A percentile compares a stretch with the other conserved stretches of the same genome.
Conservation (phyloP, 2,113 vertebrate genomes). For the Sebastes fasciatus region DNA sequence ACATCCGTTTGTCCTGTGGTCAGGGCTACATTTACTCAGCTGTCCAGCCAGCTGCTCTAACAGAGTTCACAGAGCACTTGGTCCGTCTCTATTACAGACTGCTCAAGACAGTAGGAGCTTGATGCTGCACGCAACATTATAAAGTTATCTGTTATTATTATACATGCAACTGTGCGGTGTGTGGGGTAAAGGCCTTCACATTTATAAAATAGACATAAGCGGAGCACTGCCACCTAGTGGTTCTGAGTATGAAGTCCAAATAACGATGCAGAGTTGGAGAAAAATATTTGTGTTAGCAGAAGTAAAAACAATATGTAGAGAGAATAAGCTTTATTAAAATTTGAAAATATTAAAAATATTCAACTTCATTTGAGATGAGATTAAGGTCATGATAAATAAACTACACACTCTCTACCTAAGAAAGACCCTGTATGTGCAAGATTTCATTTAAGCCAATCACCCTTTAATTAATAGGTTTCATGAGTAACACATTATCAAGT, state of each 20-base stretch:
- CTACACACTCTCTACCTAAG: background rate
- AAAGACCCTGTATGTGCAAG: slow-evolving; percentile 11
- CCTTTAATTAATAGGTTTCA: background rate
- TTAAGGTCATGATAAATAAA: slow-evolving; percentile 4
- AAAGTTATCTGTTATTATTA: slow-evolving; percentile 12
- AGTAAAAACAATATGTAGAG: background rate
- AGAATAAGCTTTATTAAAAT: slow-evolving; percentile 54
- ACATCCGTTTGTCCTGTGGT: slow-evolving; percentile 52
- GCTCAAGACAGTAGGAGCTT: background rate
- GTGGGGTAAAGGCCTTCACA: background rate
- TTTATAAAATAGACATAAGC: background rate
- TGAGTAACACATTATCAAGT: slow-evolving; percentile 6
- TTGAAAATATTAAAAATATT: slow-evolving; percentile 42
- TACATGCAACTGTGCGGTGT: background rate
- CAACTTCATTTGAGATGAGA: slow-evolving; percentile 20
- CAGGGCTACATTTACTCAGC: slow-evolving; percentile 49
- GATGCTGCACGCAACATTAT: background rate
- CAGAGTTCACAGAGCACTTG: slow-evolving; percentile 11
- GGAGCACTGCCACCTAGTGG: slow-evolving; percentile 69
- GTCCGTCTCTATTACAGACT: background rate
- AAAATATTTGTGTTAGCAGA: background rate
- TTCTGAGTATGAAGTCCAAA: background rate
- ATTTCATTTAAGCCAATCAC: slow-evolving; percentile 15
- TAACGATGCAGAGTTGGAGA: background rate
- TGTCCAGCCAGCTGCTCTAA: slow-evolving; percentile 32